Base-by-base conservation (phyloP, 2,797 vertebrate genomes). In the Poeciliopsis infans region DNA sequence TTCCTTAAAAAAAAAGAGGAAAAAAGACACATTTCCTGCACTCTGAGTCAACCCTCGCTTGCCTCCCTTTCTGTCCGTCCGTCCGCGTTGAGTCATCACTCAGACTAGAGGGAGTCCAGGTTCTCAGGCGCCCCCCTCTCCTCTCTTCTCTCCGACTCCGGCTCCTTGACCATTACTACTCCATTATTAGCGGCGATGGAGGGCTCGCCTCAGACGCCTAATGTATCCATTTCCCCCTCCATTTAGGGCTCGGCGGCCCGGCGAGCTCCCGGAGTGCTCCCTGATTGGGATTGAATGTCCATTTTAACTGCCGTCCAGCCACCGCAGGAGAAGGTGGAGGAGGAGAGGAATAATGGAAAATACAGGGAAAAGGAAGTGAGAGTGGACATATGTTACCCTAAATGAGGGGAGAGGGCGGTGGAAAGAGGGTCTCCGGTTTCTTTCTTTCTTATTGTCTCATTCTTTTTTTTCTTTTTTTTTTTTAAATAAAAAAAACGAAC, bases 231-330 rank as follows among this genome's bases (percentile, higher is more conserved):
- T 95, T 95, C 93, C 94, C 92, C 89, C 92, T 94, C 94, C 92
- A 94, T 94, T 95, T 94, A 94, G 90, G 89, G 90, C 89, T 84
- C 88, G 85, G 90, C 94, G 79, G 92, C 91, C 92, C 89, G 76
- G 89, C 80, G 82, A 90, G 91, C 91, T 93, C 92, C 91, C 59
- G 87, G 92, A 95, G 93, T 94, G 93, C 91, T 92, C 87, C 86
- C 91, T 95, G 95, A 95, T 94, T 95, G 94, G 94, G 93, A 95
- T 94, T 94, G 94, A 95, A 95, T 95, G 95, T 94, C 94, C 93
- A 95, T 95, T 95, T 96, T 95, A 95, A 94, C 92, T 86, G 89
- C 90, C 71, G 83, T 89, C 91, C 88, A 90, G 92, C 89, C 92
- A 92, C 89, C 81, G 66, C 92, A 84, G 89, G 85, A 49, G n/a